Percentiles rank a stretch among this genome's conserved stretches.
These are phyloP conservation scores for Castor canadensis DNA, from an alignment of 2,113 vertebrate genomes.

Conservation along the genomic window DNA sequence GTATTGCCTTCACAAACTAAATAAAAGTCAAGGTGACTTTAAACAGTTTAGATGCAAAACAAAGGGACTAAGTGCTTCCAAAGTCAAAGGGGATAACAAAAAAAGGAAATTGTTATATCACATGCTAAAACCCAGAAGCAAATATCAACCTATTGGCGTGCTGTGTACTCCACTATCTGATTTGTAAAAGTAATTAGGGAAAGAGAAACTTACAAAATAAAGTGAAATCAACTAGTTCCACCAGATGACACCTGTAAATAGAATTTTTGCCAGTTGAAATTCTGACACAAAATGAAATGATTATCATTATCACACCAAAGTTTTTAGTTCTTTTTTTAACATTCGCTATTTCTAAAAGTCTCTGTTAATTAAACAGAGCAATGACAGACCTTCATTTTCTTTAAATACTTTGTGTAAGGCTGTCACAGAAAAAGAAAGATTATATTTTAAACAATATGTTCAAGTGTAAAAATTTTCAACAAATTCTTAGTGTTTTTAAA, in stretches of 20 bases:
- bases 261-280: constrained; percentile 59
- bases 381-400: constrained; percentile 70
- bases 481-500: constrained; percentile 69
- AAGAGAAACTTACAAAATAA: constrained; percentile 49
- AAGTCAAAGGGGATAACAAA: neutral
- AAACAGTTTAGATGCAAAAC: constrained; percentile 8
- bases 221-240: constrained; percentile 58
- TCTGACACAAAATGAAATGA: constrained; percentile 41
- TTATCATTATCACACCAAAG: constrained; percentile 40
- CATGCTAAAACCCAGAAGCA: constrained; percentile 3
- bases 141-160: constrained; percentile 22
- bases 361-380: constrained; percentile 73
- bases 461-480: constrained; percentile 70
- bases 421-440: constrained; percentile 68
- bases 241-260: constrained; percentile 67
- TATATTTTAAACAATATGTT: constrained; percentile 76
- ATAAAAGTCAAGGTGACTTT: constrained; percentile 1
- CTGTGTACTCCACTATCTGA: constrained; percentile 36
- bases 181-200: constrained; percentile 30
- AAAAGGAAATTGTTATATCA: neutral
- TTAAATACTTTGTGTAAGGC: constrained; percentile 73
- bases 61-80: neutral
- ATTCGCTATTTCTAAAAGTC: constrained; percentile 51
- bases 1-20: neutral
- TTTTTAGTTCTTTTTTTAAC: constrained; percentile 53